Conservation (phyloP, 2,797 vertebrate genomes). For the Gallinago nigripennis region DNA sequence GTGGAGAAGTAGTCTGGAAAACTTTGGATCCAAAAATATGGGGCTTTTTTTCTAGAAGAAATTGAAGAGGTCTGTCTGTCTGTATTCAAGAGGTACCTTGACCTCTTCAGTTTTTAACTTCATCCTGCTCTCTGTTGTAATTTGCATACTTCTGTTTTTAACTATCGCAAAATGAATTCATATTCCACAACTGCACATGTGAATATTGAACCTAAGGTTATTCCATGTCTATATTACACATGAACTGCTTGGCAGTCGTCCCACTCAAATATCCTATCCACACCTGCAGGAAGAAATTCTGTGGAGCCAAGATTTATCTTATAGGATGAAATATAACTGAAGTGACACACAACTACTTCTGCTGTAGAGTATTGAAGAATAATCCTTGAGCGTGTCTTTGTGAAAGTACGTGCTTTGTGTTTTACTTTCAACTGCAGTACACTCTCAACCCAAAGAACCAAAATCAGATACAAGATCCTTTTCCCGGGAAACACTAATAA, state of each 20-base stretch:
- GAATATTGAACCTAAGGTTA: neutral
- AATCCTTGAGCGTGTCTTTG: neutral
- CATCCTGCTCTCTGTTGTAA: neutral
- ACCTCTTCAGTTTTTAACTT: neutral
- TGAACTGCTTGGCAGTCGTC: neutral
- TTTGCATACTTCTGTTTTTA: neutral
- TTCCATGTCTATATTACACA: neutral
- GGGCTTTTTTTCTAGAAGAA: neutral
- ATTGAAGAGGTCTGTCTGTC: neutral
- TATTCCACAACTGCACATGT: rapidly evolving
- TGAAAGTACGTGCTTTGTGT: neutral
- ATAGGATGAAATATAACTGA: neutral
- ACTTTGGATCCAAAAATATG: neutral
- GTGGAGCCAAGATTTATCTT: neutral
- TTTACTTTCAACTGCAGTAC: neutral
- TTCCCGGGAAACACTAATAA: neutral
- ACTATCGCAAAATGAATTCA: neutral
- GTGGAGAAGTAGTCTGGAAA: neutral
- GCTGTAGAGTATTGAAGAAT: neutral
- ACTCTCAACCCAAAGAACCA: neutral
- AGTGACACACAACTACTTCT: neutral
- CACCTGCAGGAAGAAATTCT: neutral
- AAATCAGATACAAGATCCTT: neutral
- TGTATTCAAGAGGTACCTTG: neutral
- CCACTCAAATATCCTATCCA: too few relatives aligned